Percentiles rank a stretch among this genome's conserved stretches.
Evolutionary conservation across 2,888 invertebrate species (phyloP).

Genomic region (Idaea aversata): DNA sequence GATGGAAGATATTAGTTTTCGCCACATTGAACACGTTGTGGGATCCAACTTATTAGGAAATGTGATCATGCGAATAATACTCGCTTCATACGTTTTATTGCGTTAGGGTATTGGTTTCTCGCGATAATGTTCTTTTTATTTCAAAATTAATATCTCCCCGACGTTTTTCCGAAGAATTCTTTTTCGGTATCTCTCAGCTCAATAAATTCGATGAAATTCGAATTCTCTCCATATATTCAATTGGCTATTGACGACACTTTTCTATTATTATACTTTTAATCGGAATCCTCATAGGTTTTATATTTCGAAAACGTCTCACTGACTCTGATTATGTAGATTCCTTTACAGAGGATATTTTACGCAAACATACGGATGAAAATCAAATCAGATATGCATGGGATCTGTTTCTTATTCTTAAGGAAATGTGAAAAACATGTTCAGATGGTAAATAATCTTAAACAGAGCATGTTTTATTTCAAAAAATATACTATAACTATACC

Average conservation of each 20-base stretch:
- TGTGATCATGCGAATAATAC: conserved; percentile 77
- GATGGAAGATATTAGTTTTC: conserved; percentile 65
- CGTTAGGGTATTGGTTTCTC: conserved; percentile 59
- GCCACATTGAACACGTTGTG: conserved; percentile 74
- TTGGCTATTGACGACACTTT: neutral
- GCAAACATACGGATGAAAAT: conserved; percentile 70
- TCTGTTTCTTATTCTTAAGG: conserved; percentile 62
- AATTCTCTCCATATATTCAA: neutral
- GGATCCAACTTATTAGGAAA: conserved; percentile 78
- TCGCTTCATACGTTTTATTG: conserved; percentile 76
- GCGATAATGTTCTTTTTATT: conserved; percentile 56
- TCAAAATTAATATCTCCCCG: conserved; percentile 30
- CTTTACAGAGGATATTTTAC: conserved; percentile 64
- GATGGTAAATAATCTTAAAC: conserved; percentile 39
- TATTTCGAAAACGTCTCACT: conserved; percentile 63
- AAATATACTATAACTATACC: neutral
- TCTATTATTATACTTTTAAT: conserved; percentile 14
- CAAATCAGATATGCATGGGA: conserved; percentile 74
- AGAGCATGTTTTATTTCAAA: neutral
- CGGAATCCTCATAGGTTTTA: conserved; percentile 41
- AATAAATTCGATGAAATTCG: neutral
- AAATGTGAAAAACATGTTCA: conserved; percentile 57
- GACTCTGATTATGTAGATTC: conserved; percentile 73
- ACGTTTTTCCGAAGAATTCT: conserved; percentile 10
- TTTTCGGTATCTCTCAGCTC: conserved; percentile 15